Conservation (phyloP, 2,888 invertebrate genomes). For the Noctua janthe region DNA sequence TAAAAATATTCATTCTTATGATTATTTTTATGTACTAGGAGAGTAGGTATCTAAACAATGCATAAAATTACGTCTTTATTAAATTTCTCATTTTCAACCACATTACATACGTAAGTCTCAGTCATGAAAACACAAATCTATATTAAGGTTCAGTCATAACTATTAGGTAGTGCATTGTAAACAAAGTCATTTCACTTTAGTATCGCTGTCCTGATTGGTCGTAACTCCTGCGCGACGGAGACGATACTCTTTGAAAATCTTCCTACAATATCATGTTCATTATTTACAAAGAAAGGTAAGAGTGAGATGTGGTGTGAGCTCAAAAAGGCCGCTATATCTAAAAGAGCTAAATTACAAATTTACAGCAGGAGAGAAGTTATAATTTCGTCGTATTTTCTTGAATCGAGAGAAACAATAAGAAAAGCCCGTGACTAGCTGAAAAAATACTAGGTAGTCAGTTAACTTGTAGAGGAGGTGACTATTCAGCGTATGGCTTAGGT, state of each 20-base stretch:
- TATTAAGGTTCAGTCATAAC: constrained; percentile 13
- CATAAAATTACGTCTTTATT: background rate
- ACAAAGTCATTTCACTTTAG: constrained; percentile 66
- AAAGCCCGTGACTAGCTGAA: background rate
- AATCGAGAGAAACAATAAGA: background rate
- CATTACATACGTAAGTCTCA: background rate
- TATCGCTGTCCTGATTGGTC: constrained; percentile 64
- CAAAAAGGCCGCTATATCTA: background rate
- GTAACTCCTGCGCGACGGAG: constrained; percentile 71
- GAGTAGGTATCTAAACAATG: background rate
- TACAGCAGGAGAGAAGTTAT: background rate
- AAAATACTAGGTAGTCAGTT: background rate
- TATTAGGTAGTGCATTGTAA: constrained; percentile 64
- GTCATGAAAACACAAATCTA: constrained; percentile 4
- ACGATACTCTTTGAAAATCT: constrained; percentile 74
- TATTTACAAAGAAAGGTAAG: constrained; percentile 36
- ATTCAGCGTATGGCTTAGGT: background rate
- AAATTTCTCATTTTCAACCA: background rate
- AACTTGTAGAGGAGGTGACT: background rate
- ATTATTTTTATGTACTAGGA: background rate
- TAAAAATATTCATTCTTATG: background rate
- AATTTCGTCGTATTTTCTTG: background rate
- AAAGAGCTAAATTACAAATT: background rate
- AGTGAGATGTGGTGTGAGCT: constrained; percentile 11
- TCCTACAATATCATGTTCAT: constrained; percentile 67